phyloP scores from a whole-genome alignment of 2,113 vertebrate species.

The Barbus barbus region DNA sequence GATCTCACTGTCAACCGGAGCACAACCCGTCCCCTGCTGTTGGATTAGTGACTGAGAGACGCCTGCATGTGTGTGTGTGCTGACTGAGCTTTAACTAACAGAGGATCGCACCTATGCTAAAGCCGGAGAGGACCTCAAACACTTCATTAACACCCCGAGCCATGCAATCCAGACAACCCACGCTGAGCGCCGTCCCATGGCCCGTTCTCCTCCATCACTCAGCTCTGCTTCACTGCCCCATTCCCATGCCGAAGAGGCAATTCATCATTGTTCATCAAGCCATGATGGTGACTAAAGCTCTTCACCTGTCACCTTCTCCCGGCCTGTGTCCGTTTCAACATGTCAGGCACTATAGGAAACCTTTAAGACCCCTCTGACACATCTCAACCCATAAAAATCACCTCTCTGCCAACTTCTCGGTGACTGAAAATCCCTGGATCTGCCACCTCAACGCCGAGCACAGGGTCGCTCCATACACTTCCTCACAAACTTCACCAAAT shows the following conservation, averaged over 20 bases:
- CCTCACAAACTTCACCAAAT: no score
- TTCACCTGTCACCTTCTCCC: conserved; percentile 36
- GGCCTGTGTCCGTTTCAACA: neutral
- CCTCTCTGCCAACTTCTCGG: conserved; percentile 27
- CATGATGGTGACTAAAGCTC: conserved; percentile 29
- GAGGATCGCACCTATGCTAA: conserved; percentile 8
- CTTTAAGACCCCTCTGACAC: conserved; percentile 39
- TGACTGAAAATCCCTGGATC: conserved; percentile 24
- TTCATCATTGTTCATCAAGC: conserved; percentile 11
- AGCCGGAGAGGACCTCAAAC: conserved; percentile 12
- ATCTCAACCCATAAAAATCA: conserved; percentile 29
- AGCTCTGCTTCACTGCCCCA: conserved; percentile 10
- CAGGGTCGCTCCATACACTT: neutral
- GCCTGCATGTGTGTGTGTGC: neutral
- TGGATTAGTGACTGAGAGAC: conserved; percentile 66
- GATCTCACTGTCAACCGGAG: conserved; percentile 66
- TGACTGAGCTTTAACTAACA: conserved; percentile 23
- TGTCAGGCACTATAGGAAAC: neutral
- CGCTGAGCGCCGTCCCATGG: neutral
- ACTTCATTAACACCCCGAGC: conserved; percentile 32
- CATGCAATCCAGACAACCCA: conserved; percentile 5
- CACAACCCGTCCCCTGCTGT: conserved; percentile 62
- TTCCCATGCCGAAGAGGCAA: conserved; percentile 26
- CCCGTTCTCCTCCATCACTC: conserved; percentile 4
- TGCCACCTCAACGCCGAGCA: conserved; percentile 35